Percentiles rank a stretch among this genome's conserved stretches.
These are phyloP conservation scores for Oryzias dopingdopingensis DNA, from an alignment of 2,797 vertebrate genomes.

Conservation along the genomic window DNA sequence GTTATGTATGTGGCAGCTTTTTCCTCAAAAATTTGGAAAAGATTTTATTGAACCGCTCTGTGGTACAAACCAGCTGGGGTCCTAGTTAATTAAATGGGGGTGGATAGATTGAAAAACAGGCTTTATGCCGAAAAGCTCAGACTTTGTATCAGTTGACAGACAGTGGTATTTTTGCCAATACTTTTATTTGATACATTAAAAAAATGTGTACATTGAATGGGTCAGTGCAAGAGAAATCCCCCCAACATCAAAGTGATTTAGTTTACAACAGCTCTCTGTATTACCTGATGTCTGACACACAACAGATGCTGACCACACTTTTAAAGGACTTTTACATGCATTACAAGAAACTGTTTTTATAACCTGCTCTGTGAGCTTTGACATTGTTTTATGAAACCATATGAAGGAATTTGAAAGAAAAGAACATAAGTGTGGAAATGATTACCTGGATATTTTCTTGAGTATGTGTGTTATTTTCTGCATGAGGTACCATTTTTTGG, in stretches of 20 bases:
- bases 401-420: constrained; percentile 41
- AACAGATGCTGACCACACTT: constrained; percentile 39
- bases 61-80: constrained; percentile 35
- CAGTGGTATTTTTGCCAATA: constrained; percentile 48
- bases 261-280: constrained; percentile 23
- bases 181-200: constrained; percentile 40
- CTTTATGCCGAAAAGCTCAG: constrained; percentile 25
- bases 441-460: constrained; percentile 40
- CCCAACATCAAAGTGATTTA: constrained; percentile 28
- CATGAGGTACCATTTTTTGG: constrained; percentile 29
- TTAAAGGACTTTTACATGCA: constrained; percentile 34
- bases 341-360: constrained; percentile 54
- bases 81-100: constrained; percentile 44
- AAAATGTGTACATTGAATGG: constrained; percentile 40
- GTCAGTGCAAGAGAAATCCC: constrained; percentile 48
- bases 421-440: constrained; percentile 62
- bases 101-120: constrained; percentile 42
- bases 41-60: constrained; percentile 28
- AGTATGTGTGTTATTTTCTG: constrained; percentile 22
- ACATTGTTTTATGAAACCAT: constrained; percentile 57
- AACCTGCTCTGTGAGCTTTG: constrained; percentile 34
- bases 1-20: constrained; percentile 4
- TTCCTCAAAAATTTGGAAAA: constrained; percentile 12
- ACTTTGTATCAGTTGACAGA: constrained; percentile 48
- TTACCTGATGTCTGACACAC: constrained; percentile 43